Conservation (phyloP, 2,797 vertebrate genomes). For the Cyprinella venusta region DNA sequence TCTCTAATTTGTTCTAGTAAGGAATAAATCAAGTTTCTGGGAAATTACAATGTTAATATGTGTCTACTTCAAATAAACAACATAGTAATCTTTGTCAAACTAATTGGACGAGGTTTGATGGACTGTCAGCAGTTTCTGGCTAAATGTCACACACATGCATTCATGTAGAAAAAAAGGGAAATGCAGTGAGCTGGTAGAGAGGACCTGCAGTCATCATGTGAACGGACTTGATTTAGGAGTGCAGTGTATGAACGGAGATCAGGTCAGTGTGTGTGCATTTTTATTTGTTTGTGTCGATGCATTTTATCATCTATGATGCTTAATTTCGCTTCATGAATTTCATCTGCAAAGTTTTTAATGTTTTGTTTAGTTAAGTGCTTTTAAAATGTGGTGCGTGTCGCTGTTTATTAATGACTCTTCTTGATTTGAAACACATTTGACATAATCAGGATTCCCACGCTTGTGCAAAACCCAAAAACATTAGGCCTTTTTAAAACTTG, state of each 20-base stretch:
- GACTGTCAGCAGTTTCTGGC: background rate
- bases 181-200: background rate
- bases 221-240: background rate
- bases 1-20: background rate
- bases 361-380: background rate
- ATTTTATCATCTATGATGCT: background rate
- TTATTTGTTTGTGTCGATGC: background rate
- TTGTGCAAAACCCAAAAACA: background rate
- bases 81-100: background rate
- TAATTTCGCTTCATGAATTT: background rate
- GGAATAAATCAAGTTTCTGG: background rate
- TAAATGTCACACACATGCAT: background rate
- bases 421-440: background rate
- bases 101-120: background rate
- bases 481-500: background rate
- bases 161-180: slow-evolving; percentile 36
- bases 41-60: background rate
- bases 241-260: background rate
- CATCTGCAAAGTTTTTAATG: background rate
- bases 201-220: background rate
- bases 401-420: background rate
- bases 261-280: slow-evolving; percentile 13
- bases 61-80: background rate
- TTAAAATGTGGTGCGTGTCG: background rate
- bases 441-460: background rate